Percentiles rank a stretch among this genome's conserved stretches.
Conservation (phyloP, 2,113 vertebrate species). For the Sapajus apella region DNA sequence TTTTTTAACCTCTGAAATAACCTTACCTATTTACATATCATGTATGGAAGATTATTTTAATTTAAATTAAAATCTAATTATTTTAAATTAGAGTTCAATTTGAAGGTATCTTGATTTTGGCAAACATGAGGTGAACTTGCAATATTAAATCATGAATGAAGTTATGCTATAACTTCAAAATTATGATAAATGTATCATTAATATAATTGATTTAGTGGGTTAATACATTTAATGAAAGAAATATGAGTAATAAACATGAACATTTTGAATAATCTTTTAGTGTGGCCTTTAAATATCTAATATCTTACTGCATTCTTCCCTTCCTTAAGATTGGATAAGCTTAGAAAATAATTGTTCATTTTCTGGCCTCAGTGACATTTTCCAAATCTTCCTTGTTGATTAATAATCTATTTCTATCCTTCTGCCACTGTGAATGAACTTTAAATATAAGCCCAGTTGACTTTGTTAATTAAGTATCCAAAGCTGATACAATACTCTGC, state of each 20-base stretch:
- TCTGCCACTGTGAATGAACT: neutral
- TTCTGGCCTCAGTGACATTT: neutral
- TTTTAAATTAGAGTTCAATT: neutral
- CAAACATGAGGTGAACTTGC: neutral
- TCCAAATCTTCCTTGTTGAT: neutral
- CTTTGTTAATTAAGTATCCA: neutral
- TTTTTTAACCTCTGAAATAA: neutral
- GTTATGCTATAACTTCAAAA: neutral
- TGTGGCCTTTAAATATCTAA: neutral
- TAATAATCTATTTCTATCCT: neutral
- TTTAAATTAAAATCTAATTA: neutral
- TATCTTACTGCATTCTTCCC: neutral
- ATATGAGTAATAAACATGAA: neutral
- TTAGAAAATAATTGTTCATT: neutral
- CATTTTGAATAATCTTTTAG: neutral
- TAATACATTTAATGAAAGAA: neutral
- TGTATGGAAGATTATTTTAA: too few relatives aligned
- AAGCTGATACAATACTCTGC: too few relatives aligned
- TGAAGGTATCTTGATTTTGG: neutral
- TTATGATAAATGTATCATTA: neutral
- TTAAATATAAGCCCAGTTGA: neutral
- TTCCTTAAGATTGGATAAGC: neutral
- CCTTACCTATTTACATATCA: neutral
- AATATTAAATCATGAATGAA: neutral
- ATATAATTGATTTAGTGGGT: neutral